Conservation (phyloP, 2,797 vertebrate species). For the Chelon labrosus region DNA sequence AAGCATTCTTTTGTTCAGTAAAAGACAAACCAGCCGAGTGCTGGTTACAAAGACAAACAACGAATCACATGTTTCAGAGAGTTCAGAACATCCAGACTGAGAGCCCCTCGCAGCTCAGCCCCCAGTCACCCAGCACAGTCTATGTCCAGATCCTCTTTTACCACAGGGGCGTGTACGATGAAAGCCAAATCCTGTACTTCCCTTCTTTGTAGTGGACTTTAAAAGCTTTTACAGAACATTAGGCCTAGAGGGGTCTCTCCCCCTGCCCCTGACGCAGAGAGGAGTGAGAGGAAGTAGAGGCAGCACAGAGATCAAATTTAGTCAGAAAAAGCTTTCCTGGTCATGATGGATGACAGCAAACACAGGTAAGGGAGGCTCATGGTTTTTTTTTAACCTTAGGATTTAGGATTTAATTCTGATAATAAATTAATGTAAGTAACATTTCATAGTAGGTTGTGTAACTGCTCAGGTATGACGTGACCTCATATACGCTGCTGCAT, state of each 20-base stretch:
- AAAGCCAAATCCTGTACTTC: constrained; percentile 39
- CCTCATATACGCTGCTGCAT: background rate
- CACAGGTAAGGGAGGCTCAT: constrained; percentile 38
- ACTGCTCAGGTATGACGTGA: too few relatives aligned
- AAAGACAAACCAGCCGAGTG: background rate
- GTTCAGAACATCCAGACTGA: constrained; percentile 6
- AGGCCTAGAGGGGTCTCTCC: constrained; percentile 38
- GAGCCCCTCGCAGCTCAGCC: constrained; percentile 29
- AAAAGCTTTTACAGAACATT: constrained; percentile 73
- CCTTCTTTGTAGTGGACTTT: constrained; percentile 63
- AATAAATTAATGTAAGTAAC: too few relatives aligned
- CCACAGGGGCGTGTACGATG: constrained; percentile 19
- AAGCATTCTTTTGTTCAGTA: constrained; percentile 10
- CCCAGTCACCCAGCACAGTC: background rate
- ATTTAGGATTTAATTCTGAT: too few relatives aligned
- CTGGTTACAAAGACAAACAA: constrained; percentile 21
- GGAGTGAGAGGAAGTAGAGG: constrained; percentile 27
- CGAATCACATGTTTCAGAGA: background rate
- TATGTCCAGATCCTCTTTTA: constrained; percentile 24
- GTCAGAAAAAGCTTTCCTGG: constrained; percentile 14
- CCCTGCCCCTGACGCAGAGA: constrained; percentile 25
- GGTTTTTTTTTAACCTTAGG: background rate
- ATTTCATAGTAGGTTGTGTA: too few relatives aligned
- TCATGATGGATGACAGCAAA: constrained; percentile 26
- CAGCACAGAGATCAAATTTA: constrained; percentile 11